A percentile compares a stretch with the other conserved stretches of the same genome.
Evolutionary conservation across 1,140 invertebrate genomes (phyloP).

Genomic region (Euglossa dilemma): DNA sequence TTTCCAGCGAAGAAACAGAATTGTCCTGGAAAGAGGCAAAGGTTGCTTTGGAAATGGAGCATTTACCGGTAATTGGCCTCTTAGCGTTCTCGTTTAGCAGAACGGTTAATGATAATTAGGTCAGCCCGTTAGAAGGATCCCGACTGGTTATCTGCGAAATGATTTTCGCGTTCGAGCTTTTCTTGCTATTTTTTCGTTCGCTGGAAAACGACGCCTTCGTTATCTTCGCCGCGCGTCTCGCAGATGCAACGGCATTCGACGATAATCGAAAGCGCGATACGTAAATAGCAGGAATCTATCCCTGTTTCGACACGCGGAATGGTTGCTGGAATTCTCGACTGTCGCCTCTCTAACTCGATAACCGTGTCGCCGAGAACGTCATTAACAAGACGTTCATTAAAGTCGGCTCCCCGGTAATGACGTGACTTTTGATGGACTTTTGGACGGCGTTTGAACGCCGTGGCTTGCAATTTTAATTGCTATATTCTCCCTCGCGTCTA

Average conservation of each 20-base stretch:
- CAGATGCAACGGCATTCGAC: background rate
- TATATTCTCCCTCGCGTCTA: too few species aligned
- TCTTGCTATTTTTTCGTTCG: background rate
- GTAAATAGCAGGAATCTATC: background rate
- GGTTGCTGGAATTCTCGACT: background rate
- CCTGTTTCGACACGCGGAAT: background rate
- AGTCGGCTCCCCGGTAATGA: constrained; percentile 19
- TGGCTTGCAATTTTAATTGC: constrained; percentile 34
- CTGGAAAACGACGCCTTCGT: background rate
- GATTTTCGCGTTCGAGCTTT: background rate
- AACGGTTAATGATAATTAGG: constrained; percentile 43
- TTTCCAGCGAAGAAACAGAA: constrained; percentile 14
- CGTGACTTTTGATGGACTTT: constrained; percentile 24
- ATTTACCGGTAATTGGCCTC: constrained; percentile 42
- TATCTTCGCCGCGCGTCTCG: background rate
- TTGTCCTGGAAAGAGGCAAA: background rate
- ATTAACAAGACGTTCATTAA: constrained; percentile 37
- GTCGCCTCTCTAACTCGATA: background rate
- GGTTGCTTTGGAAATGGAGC: constrained; percentile 31
- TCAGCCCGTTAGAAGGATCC: constrained; percentile 16
- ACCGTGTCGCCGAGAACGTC: constrained; percentile 9
- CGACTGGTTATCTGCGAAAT: constrained; percentile 11
- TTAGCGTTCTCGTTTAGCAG: constrained; percentile 39
- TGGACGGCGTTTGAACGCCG: background rate
- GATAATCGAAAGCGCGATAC: background rate